phyloP scores from a whole-genome alignment of 2,113 vertebrate species.

The Entosphenus tridentatus region DNA sequence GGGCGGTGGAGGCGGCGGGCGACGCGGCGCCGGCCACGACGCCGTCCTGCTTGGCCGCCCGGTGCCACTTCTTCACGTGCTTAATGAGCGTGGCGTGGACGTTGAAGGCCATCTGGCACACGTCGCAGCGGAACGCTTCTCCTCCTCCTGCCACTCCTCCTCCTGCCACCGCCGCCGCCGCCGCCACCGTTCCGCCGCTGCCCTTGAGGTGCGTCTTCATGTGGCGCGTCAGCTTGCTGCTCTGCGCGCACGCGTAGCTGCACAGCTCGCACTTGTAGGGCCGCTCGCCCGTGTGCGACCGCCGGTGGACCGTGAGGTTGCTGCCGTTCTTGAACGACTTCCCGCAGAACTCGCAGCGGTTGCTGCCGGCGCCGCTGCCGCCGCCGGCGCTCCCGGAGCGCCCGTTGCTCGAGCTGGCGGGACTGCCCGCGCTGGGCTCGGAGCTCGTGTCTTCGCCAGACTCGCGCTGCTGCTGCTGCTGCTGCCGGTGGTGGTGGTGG shows the following conservation, averaged over 20 bases:
- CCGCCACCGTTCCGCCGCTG: slow-evolving; percentile 15
- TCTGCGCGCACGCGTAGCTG: slow-evolving; percentile 50
- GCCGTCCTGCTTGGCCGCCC: not conserved
- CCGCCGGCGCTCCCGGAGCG: not conserved
- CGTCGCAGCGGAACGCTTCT: slow-evolving; percentile 25
- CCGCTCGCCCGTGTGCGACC: slow-evolving; percentile 45
- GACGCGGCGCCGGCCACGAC: too few species aligned
- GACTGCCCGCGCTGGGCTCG: not conserved
- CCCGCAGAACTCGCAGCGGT: slow-evolving; percentile 51
- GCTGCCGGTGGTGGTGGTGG: too few species aligned
- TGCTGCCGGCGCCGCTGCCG: slow-evolving; percentile 20
- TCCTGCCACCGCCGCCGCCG: too few species aligned
- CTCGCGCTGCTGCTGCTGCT: not conserved
- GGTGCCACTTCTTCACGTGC: slow-evolving; percentile 40
- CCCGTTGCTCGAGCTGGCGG: slow-evolving; percentile 7
- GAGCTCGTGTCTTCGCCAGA: slow-evolving; percentile 3
- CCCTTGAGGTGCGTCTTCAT: slow-evolving; percentile 48
- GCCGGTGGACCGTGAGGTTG: slow-evolving; percentile 52
- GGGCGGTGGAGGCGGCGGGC: too few species aligned
- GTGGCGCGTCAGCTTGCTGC: slow-evolving; percentile 56
- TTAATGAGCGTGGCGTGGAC: slow-evolving; percentile 54
- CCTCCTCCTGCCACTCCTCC: too few species aligned
- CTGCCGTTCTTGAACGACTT: slow-evolving; percentile 53
- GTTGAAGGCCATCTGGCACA: slow-evolving; percentile 40
- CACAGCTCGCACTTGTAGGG: slow-evolving; percentile 46